These are phyloP conservation scores for Vimba vimba DNA, from an alignment of 2,113 vertebrate species.

Conservation along the genomic window DNA sequence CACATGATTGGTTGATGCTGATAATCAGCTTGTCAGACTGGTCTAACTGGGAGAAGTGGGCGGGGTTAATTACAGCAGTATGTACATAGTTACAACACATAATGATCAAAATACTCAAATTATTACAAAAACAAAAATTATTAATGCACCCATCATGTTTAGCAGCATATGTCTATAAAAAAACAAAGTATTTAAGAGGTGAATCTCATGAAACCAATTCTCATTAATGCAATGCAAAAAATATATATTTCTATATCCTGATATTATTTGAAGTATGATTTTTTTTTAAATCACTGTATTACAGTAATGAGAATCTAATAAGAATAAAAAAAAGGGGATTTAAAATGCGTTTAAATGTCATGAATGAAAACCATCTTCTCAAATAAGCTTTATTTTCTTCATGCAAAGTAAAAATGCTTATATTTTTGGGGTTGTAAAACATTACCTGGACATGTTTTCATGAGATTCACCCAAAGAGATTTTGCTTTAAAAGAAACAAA, in stretches of 20 bases:
- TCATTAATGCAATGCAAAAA: background rate
- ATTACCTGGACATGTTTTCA: background rate
- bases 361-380: background rate
- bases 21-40: background rate
- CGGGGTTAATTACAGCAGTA: slow-evolving; percentile 34
- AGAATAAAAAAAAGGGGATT: background rate
- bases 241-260: background rate
- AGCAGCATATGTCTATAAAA: slow-evolving; percentile 68
- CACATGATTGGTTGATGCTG: background rate
- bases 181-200: background rate
- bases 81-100: slow-evolving; percentile 44
- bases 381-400: background rate
- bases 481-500: background rate
- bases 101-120: slow-evolving; percentile 41
- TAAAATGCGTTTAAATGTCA: background rate
- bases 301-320: background rate
- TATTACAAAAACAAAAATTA: slow-evolving; percentile 65
- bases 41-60: slow-evolving; percentile 18
- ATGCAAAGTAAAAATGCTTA: background rate
- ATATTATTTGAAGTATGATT: background rate
- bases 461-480: slow-evolving; percentile 9
- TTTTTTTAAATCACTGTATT: background rate
- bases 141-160: slow-evolving; percentile 7
- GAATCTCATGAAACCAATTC: slow-evolving; percentile 13
- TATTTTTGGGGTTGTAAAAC: background rate